Conservation (phyloP, 2,888 invertebrate species). For the Apamea anceps region DNA sequence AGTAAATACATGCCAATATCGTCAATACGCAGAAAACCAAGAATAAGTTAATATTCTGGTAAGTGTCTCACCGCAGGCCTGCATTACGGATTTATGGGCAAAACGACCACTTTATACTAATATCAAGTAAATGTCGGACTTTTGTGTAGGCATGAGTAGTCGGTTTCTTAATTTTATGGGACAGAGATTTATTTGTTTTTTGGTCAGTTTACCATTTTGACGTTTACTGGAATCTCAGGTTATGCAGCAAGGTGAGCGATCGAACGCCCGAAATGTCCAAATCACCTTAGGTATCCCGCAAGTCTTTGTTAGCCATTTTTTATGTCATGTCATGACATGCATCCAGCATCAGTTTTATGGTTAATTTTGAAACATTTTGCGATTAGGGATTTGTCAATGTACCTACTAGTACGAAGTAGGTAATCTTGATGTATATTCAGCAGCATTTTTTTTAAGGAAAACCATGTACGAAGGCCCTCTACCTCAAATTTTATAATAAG, state of each 20-base stretch:
- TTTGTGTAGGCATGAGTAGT: slow-evolving; percentile 29
- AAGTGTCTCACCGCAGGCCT: slow-evolving; percentile 42
- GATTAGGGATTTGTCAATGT: background rate
- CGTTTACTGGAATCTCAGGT: slow-evolving; percentile 1
- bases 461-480: background rate
- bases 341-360: background rate
- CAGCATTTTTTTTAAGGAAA: background rate
- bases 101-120: slow-evolving; percentile 46
- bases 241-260: background rate
- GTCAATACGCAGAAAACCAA: slow-evolving; percentile 39
- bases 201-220: slow-evolving; percentile 7
- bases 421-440: background rate
- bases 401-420: background rate
- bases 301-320: background rate
- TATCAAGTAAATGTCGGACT: slow-evolving; percentile 22
- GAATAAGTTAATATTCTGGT: slow-evolving; percentile 47
- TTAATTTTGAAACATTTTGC: background rate
- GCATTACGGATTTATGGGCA: slow-evolving; percentile 52
- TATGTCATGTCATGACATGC: background rate
- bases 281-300: background rate
- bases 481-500: background rate
- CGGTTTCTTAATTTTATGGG: slow-evolving; percentile 41
- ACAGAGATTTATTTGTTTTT: slow-evolving; percentile 51
- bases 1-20: slow-evolving; percentile 28
- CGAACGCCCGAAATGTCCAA: too few species aligned